Evolutionary conservation across 2,888 invertebrate genomes (phyloP).

Genomic region (Hirtodrosophila cameraria): DNA sequence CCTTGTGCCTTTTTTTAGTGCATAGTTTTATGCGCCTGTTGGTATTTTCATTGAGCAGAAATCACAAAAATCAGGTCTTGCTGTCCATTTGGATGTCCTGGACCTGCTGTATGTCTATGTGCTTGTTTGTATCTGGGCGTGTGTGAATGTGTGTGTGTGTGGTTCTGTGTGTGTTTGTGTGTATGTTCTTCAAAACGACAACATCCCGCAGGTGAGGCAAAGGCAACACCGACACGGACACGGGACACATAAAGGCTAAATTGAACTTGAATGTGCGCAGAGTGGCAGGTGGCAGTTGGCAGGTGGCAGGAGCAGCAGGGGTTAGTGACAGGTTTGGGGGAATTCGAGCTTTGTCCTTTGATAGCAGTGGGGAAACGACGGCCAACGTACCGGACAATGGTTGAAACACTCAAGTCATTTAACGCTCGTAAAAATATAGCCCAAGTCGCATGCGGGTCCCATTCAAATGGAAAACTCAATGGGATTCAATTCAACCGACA

Average conservation of each 20-base stretch:
- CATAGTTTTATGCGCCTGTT: slow-evolving; percentile 55
- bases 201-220: slow-evolving; percentile 56
- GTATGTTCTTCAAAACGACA: slow-evolving; percentile 42
- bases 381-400: slow-evolving; percentile 26
- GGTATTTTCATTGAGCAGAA: slow-evolving; percentile 62
- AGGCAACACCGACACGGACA: slow-evolving; percentile 35
- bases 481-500: slow-evolving; percentile 54
- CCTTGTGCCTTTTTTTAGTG: slow-evolving; percentile 25
- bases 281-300: slow-evolving; percentile 33
- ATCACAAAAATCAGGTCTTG: slow-evolving; percentile 53
- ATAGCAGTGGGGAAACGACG: slow-evolving; percentile 26
- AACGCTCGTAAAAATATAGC: slow-evolving; percentile 50
- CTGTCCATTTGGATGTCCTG: slow-evolving; percentile 41
- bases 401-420: slow-evolving; percentile 50
- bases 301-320: slow-evolving; percentile 9
- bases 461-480: slow-evolving; percentile 67
- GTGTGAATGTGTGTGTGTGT: slow-evolving; percentile 7
- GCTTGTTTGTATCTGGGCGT: not conserved
- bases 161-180: slow-evolving; percentile 21
- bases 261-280: slow-evolving; percentile 67
- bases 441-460: slow-evolving; percentile 31
- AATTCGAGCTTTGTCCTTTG: slow-evolving; percentile 10
- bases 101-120: slow-evolving; percentile 1
- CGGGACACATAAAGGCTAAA: slow-evolving; percentile 70
- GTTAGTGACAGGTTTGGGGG: slow-evolving; percentile 7